These are phyloP conservation scores for Dascillus cervinus DNA, from an alignment of 2,888 invertebrate species.

Conservation along the genomic window DNA sequence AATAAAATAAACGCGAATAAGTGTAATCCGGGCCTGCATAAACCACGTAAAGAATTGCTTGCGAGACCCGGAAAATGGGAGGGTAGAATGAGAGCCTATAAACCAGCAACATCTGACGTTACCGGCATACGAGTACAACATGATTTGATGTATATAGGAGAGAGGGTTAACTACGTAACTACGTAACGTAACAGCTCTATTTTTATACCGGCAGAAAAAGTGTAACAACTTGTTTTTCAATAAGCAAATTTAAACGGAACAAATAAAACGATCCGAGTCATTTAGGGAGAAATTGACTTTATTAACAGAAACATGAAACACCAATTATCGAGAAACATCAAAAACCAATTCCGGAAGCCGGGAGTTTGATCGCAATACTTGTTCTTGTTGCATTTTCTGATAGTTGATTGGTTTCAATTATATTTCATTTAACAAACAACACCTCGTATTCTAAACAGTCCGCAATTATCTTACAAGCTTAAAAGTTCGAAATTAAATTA, in stretches of 20 bases:
- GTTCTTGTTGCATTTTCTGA: background rate
- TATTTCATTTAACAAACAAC: no score
- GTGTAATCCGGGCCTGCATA: slow-evolving; percentile 9
- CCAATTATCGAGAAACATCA: slow-evolving; percentile 19
- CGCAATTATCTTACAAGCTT: no score
- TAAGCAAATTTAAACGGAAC: slow-evolving; percentile 6
- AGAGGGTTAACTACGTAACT: no score
- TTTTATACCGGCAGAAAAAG: no score
- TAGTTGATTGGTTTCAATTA: no score
- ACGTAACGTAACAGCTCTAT: no score
- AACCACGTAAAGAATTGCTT: slow-evolving; percentile 7
- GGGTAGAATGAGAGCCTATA: slow-evolving; percentile 9
- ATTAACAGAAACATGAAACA: slow-evolving; percentile 17
- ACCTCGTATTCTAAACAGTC: no score
- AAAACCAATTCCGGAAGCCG: slow-evolving; percentile 17
- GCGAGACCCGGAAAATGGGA: slow-evolving; percentile 9
- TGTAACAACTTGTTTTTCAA: no score
- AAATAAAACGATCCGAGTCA: slow-evolving; percentile 11
- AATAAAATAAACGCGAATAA: slow-evolving; percentile 8
- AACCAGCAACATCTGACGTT: slow-evolving; percentile 9
- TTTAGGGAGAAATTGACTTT: slow-evolving; percentile 14
- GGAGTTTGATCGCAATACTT: background rate
- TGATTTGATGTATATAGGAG: slow-evolving; percentile 9
- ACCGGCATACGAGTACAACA: slow-evolving; percentile 6
- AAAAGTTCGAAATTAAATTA: no score